Evolutionary conservation across 92 coral and sea anemone genomes (phyloP), one percentile per base, ranked within the genome.

Genomic region (Galaxea fascicularis): DNA sequence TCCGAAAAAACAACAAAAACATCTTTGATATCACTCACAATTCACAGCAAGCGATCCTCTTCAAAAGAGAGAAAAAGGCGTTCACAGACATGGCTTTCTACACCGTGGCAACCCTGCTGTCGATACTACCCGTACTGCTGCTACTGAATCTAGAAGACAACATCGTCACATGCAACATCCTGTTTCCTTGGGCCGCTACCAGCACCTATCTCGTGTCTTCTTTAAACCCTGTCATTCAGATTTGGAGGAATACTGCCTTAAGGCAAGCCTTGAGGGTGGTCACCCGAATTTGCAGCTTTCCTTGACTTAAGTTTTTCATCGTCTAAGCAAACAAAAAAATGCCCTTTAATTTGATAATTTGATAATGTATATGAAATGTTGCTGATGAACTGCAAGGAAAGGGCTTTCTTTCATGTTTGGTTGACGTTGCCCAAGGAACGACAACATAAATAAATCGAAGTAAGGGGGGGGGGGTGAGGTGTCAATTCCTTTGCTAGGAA

Each of bases 131-230:
- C 0, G 9, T 78, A 20, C 4, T 63, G 15, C 15, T 78, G 10
- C 63, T 65, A 18, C 63, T 78, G 26, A 78, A 78, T 25, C 44
- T 63, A 12, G 73, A 47, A 26, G 14, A 47, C 8, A 78, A 16
- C 28, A 20, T 78, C 47, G 0, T 64, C 20, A 20, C 17, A 4
- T 25, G 20, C 27, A 45, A 78, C 47, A 17, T 78, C 20, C 16
- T 78, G 27, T 65, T 78, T 25, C 83, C 83, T 46, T 78, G 83
- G 83, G 83, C 46, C 20, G 6, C n/a, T 18, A 65, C 83, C 16
- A 4, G 18, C 8, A 24, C 27, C 12, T 44, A 13, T 46, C 73
- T 65, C 1, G 74, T 78, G 25, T 78, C 83, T 9, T 78, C 63
- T 4, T 24, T 78, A 45, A 78, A 78, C 54, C 83, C 83, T 10